These are phyloP conservation scores for Panagrolaimus sp. DNA, from an alignment of 1,140 invertebrate species.

Conservation along the genomic window DNA sequence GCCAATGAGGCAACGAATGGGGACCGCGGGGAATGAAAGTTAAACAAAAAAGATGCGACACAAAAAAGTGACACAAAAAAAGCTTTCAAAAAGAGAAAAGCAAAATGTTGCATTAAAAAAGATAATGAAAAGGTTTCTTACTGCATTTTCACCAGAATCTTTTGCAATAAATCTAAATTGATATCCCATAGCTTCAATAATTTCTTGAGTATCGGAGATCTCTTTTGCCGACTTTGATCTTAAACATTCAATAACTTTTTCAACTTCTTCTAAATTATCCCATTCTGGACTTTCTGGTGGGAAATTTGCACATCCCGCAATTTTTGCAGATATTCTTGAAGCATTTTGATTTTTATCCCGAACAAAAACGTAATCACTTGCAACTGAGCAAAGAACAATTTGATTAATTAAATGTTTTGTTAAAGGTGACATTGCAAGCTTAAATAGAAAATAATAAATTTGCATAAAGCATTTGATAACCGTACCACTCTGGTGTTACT, in stretches of 20 bases:
- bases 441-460: neutral
- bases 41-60: neutral
- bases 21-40: neutral
- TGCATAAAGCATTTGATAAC: neutral
- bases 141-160: constrained; percentile 6
- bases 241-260: neutral
- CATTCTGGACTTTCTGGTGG: neutral
- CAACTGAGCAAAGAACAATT: neutral
- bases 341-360: constrained; percentile 10
- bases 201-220: neutral
- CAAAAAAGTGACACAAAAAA: too few species aligned
- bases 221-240: neutral
- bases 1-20: constrained; percentile 40
- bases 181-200: neutral
- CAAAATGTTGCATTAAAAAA: neutral
- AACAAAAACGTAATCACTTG: neutral
- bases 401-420: constrained; percentile 2
- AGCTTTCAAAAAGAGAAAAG: too few species aligned
- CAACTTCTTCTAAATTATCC: neutral
- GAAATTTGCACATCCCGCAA: neutral
- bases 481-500: neutral
- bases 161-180: neutral
- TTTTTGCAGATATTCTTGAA: neutral
- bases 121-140: neutral
- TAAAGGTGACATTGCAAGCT: constrained; percentile 4